phyloP scores from a whole-genome alignment of 2,113 vertebrate genomes.

The Cynoglossus semilaevis region DNA sequence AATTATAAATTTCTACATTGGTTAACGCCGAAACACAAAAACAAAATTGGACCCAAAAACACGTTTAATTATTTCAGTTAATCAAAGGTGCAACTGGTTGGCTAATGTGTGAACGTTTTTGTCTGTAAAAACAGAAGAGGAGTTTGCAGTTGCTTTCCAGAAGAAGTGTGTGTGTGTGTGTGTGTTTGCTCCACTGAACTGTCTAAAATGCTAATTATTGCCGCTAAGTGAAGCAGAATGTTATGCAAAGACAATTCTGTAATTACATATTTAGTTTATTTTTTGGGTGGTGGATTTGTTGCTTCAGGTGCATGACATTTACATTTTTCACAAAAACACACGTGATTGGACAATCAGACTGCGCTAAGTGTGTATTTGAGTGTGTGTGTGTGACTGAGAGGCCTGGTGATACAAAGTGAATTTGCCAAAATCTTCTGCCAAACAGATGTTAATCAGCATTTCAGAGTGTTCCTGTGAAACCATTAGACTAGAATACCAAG shows the following conservation, averaged over 20 bases:
- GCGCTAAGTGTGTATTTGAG: conserved; percentile 7
- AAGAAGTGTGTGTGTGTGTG: background rate
- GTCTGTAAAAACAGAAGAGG: no score
- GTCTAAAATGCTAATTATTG: conserved; percentile 30
- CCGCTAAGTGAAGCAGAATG: background rate
- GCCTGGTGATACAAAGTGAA: background rate
- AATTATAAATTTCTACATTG: no score
- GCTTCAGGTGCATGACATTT: conserved; percentile 20
- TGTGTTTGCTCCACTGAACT: conserved; percentile 6
- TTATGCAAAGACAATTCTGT: conserved; percentile 23
- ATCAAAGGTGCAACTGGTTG: no score
- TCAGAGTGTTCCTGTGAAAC: conserved; percentile 65
- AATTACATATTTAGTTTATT: conserved; percentile 27
- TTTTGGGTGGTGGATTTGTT: conserved; percentile 2
- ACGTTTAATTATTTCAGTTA: no score
- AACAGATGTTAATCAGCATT: conserved; percentile 74
- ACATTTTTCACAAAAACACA: conserved; percentile 9
- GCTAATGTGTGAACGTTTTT: no score
- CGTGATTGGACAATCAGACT: background rate
- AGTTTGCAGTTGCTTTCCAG: background rate
- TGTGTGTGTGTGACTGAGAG: background rate
- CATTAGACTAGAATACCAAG: conserved; percentile 64
- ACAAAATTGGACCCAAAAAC: no score
- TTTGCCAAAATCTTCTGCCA: conserved; percentile 36
- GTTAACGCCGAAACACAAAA: no score